phyloP scores from a whole-genome alignment of 2,797 vertebrate species.

The Labeo calbasu region DNA sequence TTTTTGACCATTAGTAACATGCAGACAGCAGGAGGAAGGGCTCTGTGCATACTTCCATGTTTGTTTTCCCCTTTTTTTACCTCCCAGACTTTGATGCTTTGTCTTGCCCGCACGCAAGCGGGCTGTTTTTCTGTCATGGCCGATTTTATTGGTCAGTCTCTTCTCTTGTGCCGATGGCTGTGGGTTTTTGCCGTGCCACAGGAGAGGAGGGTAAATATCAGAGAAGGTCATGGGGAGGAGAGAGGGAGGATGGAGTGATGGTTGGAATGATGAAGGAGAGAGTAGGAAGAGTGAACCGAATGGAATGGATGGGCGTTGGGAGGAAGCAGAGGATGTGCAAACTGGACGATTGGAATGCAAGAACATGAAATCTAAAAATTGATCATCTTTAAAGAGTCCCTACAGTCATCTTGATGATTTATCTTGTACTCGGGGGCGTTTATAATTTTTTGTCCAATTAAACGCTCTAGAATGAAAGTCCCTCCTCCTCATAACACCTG shows the following conservation, averaged over 20 bases:
- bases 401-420: neutral
- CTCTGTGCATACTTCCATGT: conserved; percentile 57
- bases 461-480: neutral
- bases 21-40: conserved; percentile 37
- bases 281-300: neutral
- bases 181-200: conserved; percentile 67
- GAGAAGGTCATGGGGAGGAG: conserved; percentile 78
- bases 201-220: conserved; percentile 83
- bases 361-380: neutral
- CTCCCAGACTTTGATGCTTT: conserved; percentile 39
- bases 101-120: neutral
- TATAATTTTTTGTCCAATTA: neutral
- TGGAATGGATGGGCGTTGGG: conserved; percentile 61
- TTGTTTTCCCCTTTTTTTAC: conserved; percentile 62
- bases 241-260: conserved; percentile 39
- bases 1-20: conserved; percentile 68
- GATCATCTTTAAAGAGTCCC: neutral
- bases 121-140: conserved; percentile 43
- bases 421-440: neutral
- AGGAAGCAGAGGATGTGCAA: conserved; percentile 14
- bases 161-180: conserved; percentile 23
- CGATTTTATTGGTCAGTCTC: conserved; percentile 54
- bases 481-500: neutral
- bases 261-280: conserved; percentile 62
- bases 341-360: conserved; percentile 34